phyloP scores from a whole-genome alignment of 2,797 vertebrate species.

The Hozukius guyotensis region DNA sequence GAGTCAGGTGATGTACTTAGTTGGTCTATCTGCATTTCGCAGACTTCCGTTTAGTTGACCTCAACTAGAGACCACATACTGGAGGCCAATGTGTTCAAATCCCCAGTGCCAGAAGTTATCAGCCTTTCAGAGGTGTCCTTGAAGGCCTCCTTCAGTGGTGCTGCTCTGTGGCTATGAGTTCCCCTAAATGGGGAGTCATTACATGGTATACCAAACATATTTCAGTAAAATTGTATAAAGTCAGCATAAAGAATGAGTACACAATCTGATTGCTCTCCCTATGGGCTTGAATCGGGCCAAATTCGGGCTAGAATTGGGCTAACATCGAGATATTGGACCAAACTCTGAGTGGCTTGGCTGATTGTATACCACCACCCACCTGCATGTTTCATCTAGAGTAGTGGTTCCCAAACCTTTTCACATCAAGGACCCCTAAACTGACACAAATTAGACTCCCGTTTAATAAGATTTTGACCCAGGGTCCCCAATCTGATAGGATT shows the following conservation, averaged over 20 bases:
- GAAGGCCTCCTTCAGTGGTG: background rate
- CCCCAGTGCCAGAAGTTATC: conserved; percentile 19
- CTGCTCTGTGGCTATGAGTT: background rate
- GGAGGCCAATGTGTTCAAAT: conserved; percentile 6
- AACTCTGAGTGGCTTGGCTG: background rate
- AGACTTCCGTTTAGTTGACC: conserved; percentile 29
- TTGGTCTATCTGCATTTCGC: conserved; percentile 40
- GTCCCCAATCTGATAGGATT: no score
- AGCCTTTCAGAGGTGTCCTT: conserved; percentile 14
- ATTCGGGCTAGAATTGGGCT: background rate
- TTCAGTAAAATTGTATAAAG: background rate
- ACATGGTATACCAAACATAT: background rate
- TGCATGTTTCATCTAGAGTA: conserved; percentile 22
- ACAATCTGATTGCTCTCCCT: background rate
- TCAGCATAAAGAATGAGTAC: background rate
- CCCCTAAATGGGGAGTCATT: background rate
- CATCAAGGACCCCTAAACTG: no score
- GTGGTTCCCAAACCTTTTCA: no score
- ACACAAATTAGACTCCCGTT: no score
- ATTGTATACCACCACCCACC: background rate
- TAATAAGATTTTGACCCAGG: no score
- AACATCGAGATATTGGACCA: background rate
- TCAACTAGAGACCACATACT: background rate
- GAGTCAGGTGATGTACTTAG: conserved; percentile 16
- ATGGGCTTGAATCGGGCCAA: background rate